Evolutionary conservation across 35 echinoderm and acorn worm genomes (phyloP).

Genomic region (Apostichopus parvimensis): DNA sequence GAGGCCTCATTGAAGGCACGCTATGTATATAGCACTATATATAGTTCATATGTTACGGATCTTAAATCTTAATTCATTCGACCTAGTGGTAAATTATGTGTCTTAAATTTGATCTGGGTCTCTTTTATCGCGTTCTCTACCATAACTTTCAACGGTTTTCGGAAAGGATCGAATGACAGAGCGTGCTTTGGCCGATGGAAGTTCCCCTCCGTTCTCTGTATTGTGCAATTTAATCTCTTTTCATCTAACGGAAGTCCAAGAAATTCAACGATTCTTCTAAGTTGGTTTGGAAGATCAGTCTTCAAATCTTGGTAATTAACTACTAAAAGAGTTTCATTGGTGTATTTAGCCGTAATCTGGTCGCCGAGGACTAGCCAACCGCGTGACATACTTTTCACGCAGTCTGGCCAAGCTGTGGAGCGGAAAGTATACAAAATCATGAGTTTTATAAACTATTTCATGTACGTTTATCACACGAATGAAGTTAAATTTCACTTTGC

Average conservation of each 20-base stretch:
- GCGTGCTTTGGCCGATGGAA: slow-evolving; percentile 10
- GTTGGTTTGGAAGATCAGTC: slow-evolving; percentile 8
- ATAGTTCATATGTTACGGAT: no score
- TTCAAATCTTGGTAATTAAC: slow-evolving; percentile 1
- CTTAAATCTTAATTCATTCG: neutral
- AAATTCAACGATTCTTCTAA: slow-evolving; percentile 31
- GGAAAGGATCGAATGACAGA: slow-evolving; percentile 4
- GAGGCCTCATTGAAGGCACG: no score
- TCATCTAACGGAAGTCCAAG: slow-evolving; percentile 8
- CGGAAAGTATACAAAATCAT: neutral
- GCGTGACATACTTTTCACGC: neutral
- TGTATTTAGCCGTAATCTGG: no score
- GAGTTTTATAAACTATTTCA: no score
- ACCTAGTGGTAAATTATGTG: neutral
- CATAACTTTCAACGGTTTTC: neutral
- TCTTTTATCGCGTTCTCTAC: neutral
- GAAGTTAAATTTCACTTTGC: no score
- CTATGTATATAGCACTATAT: no score
- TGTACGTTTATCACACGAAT: no score
- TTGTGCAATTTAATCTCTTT: neutral
- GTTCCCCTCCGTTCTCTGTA: neutral
- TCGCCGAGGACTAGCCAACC: neutral
- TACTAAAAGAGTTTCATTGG: neutral
- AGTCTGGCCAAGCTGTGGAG: neutral
- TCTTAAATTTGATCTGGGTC: neutral